Conservation (phyloP, 2,888 invertebrate species). For the Dolomedes plantarius region DNA sequence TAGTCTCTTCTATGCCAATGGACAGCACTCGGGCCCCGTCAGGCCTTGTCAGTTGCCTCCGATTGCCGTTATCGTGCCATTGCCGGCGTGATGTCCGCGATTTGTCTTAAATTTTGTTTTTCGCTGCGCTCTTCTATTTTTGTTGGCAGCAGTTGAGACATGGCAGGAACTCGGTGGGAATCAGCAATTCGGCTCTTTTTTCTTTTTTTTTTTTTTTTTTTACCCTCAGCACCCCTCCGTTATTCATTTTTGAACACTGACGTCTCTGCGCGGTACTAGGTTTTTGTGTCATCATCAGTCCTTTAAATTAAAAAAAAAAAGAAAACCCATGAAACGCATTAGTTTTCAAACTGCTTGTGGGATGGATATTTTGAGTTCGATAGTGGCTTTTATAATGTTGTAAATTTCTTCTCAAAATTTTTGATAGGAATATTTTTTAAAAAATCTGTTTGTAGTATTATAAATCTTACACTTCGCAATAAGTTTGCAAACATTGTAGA, state of each 20-base stretch:
- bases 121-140: conserved; percentile 4
- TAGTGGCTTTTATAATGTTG: too few species aligned
- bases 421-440: too few species aligned
- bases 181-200: background rate
- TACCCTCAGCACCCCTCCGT: background rate
- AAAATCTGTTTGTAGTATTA: too few species aligned
- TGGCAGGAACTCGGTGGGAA: conserved; percentile 3
- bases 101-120: conserved; percentile 20
- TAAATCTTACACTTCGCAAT: too few species aligned
- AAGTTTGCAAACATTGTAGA: too few species aligned
- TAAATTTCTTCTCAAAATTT: too few species aligned
- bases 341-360: background rate
- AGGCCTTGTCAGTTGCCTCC: conserved; percentile 3
- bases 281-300: conserved; percentile 6
- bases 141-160: conserved; percentile 3
- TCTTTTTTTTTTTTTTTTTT: background rate
- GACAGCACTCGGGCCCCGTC: conserved; percentile 27
- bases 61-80: conserved; percentile 9
- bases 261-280: background rate
- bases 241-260: conserved; percentile 5
- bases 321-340: too few species aligned
- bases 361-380: too few species aligned
- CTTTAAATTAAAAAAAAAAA: background rate
- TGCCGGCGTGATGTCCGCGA: background rate
- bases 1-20: conserved; percentile 36